phyloP scores from a whole-genome alignment of 2,888 invertebrate species.

The Cryptophagus acutangulus region DNA sequence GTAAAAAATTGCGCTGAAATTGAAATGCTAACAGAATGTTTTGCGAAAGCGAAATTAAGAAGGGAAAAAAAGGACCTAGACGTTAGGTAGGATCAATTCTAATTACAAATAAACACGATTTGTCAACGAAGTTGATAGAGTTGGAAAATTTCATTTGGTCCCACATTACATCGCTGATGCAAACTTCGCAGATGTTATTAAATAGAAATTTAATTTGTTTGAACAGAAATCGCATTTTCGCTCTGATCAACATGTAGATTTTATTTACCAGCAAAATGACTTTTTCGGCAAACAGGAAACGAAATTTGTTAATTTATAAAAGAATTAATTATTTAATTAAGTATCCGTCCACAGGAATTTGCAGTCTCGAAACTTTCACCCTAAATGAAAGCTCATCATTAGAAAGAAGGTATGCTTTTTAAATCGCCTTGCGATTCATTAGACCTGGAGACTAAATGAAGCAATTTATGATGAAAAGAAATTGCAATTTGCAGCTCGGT shows the following conservation, averaged over 20 bases:
- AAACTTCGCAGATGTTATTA: slow-evolving; percentile 7
- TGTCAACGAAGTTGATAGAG: slow-evolving; percentile 3
- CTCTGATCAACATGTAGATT: slow-evolving; percentile 8
- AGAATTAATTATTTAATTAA: too few relatives aligned
- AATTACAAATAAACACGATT: slow-evolving; percentile 6
- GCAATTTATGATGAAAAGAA: slow-evolving; percentile 41
- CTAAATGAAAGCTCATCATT: too few relatives aligned
- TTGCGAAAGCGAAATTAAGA: too few relatives aligned
- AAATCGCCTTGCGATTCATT: slow-evolving; percentile 4
- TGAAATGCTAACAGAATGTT: too few relatives aligned
- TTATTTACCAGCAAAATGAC: too few relatives aligned
- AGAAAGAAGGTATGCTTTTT: not conserved
- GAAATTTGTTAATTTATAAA: too few relatives aligned
- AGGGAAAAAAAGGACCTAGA: too few relatives aligned
- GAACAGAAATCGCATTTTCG: not conserved
- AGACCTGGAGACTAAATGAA: slow-evolving; percentile 33
- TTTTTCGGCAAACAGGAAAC: too few relatives aligned
- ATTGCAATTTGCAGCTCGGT: slow-evolving; percentile 35
- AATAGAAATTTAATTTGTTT: slow-evolving; percentile 10
- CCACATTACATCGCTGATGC: slow-evolving; percentile 2
- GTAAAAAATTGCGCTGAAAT: too few relatives aligned
- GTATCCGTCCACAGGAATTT: too few relatives aligned
- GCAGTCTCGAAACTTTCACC: too few relatives aligned
- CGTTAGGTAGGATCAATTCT: too few relatives aligned
- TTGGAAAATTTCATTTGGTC: slow-evolving; percentile 8